These are phyloP conservation scores for Mormyrus lacerda DNA, from an alignment of 2,113 vertebrate genomes.

Conservation along the genomic window DNA sequence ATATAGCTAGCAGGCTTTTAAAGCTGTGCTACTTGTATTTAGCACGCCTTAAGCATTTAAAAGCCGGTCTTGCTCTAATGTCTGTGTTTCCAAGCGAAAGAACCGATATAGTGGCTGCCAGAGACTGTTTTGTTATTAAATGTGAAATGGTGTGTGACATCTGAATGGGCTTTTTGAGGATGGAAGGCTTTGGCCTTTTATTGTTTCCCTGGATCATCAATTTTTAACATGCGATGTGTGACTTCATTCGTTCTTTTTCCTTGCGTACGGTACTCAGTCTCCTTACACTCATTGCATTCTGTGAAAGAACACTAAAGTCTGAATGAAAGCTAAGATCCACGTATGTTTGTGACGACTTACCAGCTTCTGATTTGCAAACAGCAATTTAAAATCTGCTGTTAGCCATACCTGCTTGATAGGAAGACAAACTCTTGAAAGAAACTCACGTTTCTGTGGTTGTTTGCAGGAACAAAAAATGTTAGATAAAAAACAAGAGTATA, in stretches of 20 bases:
- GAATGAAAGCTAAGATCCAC: background rate
- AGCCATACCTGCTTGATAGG: background rate
- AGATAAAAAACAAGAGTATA: background rate
- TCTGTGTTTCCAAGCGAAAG: background rate
- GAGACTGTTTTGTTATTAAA: constrained; percentile 8
- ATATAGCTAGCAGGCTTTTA: background rate
- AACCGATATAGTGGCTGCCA: background rate
- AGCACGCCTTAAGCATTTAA: background rate
- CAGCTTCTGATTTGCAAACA: background rate
- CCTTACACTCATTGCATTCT: background rate
- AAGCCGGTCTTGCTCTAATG: background rate
- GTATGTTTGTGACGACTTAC: background rate
- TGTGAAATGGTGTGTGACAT: background rate
- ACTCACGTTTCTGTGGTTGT: background rate
- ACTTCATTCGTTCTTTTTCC: background rate
- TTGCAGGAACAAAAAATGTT: background rate
- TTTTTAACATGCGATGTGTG: background rate
- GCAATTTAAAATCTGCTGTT: background rate
- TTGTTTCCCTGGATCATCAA: background rate
- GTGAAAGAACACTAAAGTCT: background rate
- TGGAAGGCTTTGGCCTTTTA: background rate
- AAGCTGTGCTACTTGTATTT: background rate
- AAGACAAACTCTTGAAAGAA: background rate
- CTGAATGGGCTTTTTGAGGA: background rate
- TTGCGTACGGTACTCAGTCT: background rate